A percentile compares a stretch with the other conserved stretches of the same genome.
phyloP scores from a whole-genome alignment of 2,797 vertebrate species.

The Phaenicophaeus curvirostris region DNA sequence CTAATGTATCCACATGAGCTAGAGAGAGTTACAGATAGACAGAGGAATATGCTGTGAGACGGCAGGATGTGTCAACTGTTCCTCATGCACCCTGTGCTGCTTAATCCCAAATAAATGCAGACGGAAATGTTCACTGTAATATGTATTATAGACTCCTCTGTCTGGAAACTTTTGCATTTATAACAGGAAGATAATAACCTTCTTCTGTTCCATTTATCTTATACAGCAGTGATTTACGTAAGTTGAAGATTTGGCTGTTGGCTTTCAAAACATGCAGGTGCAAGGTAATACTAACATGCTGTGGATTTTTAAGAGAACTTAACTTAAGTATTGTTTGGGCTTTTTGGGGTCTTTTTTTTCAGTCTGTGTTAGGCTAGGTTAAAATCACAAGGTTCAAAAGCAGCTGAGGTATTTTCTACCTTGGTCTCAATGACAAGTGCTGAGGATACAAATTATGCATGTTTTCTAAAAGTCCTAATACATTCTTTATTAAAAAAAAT shows the following conservation, averaged over 20 bases:
- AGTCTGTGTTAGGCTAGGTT: accelerated
- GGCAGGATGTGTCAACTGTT: not conserved
- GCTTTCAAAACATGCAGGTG: not conserved
- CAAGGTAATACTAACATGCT: not conserved
- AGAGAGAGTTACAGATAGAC: not conserved
- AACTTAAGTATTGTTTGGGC: not conserved
- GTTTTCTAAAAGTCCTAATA: not conserved
- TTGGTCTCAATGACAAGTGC: accelerated
- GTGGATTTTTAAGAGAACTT: not conserved
- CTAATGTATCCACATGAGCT: not conserved
- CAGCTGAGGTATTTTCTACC: not conserved
- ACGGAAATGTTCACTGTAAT: not conserved
- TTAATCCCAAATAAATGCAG: not conserved
- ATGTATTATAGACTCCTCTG: not conserved
- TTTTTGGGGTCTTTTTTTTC: not conserved
- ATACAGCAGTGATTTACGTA: not conserved
- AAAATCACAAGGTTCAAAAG: not conserved
- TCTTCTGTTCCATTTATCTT: not conserved
- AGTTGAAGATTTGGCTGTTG: not conserved
- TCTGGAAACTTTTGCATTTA: not conserved
- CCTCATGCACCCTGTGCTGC: not conserved
- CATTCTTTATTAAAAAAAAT: not conserved
- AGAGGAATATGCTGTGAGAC: not conserved
- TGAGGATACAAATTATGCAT: not conserved
- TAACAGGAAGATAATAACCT: not conserved